Percentiles rank a stretch among this genome's conserved stretches.
These are phyloP conservation scores for Aspidoscelis tigris DNA, from an alignment of 2,113 vertebrate species.

Conservation along the genomic window DNA sequence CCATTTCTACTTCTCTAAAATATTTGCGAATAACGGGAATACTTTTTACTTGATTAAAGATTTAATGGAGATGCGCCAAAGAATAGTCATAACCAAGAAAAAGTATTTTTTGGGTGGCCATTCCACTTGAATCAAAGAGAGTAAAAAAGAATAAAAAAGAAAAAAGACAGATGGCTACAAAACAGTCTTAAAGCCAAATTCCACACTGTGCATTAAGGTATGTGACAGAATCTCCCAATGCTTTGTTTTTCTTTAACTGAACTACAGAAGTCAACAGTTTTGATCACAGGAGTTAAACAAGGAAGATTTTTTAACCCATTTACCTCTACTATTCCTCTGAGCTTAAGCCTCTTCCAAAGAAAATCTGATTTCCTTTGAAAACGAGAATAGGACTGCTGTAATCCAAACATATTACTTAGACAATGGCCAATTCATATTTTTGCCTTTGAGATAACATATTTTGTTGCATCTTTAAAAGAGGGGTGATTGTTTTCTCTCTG, in stretches of 20 bases:
- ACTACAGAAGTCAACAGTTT: not conserved
- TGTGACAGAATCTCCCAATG: not conserved
- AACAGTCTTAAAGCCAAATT: constrained; percentile 12
- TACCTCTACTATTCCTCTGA: not conserved
- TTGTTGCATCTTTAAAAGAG: not conserved
- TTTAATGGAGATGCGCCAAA: not conserved
- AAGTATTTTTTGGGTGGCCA: constrained; percentile 28
- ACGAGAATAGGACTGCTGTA: too few relatives aligned
- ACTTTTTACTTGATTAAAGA: constrained; percentile 8
- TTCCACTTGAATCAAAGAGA: constrained; percentile 25
- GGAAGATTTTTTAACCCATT: not conserved
- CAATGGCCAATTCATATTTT: not conserved
- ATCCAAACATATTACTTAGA: not conserved
- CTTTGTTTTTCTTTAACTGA: not conserved
- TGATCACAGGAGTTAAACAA: not conserved
- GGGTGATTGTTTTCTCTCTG: not conserved
- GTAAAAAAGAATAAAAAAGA: constrained; percentile 1
- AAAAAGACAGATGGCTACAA: not conserved
- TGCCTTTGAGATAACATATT: not conserved
- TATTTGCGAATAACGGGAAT: constrained; percentile 23
- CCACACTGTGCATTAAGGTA: not conserved
- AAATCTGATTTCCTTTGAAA: not conserved
- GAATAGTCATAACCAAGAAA: constrained; percentile 33
- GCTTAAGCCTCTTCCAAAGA: not conserved
- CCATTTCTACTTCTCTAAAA: constrained; percentile 11